Percentiles rank a stretch among this genome's conserved stretches.
phyloP scores from a whole-genome alignment of 2,797 vertebrate genomes.

The Phalloptychus januarius region DNA sequence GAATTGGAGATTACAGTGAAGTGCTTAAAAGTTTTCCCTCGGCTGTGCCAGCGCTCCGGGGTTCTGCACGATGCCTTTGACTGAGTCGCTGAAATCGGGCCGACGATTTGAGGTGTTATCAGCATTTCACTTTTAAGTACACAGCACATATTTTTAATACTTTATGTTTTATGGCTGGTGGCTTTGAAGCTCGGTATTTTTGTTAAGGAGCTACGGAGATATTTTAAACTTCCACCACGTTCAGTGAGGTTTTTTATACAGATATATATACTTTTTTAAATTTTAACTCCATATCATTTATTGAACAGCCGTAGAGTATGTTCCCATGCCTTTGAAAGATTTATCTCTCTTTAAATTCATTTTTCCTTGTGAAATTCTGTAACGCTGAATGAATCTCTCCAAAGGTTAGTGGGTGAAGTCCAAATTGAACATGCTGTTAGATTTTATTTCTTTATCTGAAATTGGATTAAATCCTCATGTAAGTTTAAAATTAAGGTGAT shows the following conservation, averaged over 20 bases:
- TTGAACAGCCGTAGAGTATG: conserved; percentile 13
- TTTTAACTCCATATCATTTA: conserved; percentile 24
- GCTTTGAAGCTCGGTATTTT: conserved; percentile 29
- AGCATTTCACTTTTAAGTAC: conserved; percentile 39
- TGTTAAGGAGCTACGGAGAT: conserved; percentile 20
- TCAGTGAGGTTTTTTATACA: conserved; percentile 34
- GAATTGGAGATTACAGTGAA: conserved; percentile 40
- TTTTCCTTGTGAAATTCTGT: conserved; percentile 1
- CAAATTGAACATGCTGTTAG: not conserved
- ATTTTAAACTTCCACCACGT: conserved; percentile 28
- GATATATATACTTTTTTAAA: conserved; percentile 16
- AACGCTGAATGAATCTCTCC: not conserved
- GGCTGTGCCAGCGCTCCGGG: conserved; percentile 36
- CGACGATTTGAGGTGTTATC: conserved; percentile 41
- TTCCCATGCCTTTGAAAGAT: conserved; percentile 18
- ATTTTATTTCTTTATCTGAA: not conserved
- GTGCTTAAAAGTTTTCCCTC: conserved; percentile 35
- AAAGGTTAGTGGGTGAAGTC: conserved; percentile 11
- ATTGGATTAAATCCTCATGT: not conserved
- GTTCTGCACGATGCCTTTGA: conserved; percentile 31
- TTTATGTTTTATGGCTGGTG: conserved; percentile 47
- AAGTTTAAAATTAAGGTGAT: not conserved
- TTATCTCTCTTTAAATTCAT: conserved; percentile 16
- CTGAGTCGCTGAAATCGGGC: conserved; percentile 35
- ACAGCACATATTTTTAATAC: conserved; percentile 53